Conservation (phyloP, 2,888 invertebrate species). For the Drosophila pseudotakahashii region DNA sequence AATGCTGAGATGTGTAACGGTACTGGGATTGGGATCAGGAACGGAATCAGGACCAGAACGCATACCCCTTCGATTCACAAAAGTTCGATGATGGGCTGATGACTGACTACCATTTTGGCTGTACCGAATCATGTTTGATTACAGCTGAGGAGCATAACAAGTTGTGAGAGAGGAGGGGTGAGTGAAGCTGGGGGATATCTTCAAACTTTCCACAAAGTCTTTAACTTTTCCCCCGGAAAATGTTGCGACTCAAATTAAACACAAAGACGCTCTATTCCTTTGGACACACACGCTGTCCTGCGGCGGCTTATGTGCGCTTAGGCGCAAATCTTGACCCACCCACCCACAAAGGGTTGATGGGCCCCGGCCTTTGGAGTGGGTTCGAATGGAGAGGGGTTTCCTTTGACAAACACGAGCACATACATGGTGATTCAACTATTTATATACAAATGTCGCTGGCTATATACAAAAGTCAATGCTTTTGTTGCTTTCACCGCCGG, state of each 20-base stretch:
- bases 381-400: constrained; percentile 33
- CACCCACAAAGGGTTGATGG: constrained; percentile 42
- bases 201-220: constrained; percentile 50
- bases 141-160: constrained; percentile 74
- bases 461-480: constrained; percentile 79
- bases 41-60: constrained; percentile 31
- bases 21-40: constrained; percentile 18
- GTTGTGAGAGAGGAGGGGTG: constrained; percentile 34
- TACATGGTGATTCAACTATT: constrained; percentile 57
- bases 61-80: constrained; percentile 13
- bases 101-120: constrained; percentile 36
- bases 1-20: constrained; percentile 74
- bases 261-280: constrained; percentile 50
- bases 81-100: constrained; percentile 45
- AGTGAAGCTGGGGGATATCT: not conserved
- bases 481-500: constrained; percentile 52
- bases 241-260: constrained; percentile 67
- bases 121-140: constrained; percentile 75
- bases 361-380: constrained; percentile 7
- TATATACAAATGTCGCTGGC: constrained; percentile 76
- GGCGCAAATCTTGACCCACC: constrained; percentile 73
- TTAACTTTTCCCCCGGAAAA: constrained; percentile 49
- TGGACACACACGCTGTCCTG: constrained; percentile 62
- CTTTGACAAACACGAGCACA: constrained; percentile 63
- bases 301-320: constrained; percentile 79